Conservation (phyloP, 2,797 vertebrate species). For the Siniperca scherzeri region DNA sequence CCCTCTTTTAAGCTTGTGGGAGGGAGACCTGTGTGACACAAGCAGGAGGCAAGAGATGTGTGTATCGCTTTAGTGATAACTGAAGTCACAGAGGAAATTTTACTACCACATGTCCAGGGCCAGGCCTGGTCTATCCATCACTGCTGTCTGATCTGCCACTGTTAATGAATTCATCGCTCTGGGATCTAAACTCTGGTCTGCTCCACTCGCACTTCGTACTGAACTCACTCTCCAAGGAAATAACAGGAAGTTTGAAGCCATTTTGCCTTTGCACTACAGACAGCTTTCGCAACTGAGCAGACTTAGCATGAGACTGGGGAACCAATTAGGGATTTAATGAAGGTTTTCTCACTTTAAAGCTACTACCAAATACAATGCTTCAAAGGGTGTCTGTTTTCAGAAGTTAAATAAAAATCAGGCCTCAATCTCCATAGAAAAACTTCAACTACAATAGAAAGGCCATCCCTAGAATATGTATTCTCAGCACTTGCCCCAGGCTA, state of each 20-base stretch:
- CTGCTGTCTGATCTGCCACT: constrained; percentile 30
- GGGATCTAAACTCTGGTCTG: constrained; percentile 46
- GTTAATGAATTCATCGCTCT: constrained; percentile 35
- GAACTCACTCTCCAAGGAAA: constrained; percentile 16
- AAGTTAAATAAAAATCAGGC: not conserved
- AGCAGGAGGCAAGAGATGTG: constrained; percentile 15
- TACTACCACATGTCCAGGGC: constrained; percentile 12
- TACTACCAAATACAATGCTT: constrained; percentile 5
- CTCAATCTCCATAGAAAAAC: not conserved
- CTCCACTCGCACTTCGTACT: not conserved
- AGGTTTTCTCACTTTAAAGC: constrained; percentile 8
- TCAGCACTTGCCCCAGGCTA: not conserved
- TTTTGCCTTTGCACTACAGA: constrained; percentile 26
- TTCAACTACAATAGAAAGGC: not conserved
- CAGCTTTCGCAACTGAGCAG: constrained; percentile 4
- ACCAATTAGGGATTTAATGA: constrained; percentile 34
- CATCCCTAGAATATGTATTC: not conserved
- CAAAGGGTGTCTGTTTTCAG: constrained; percentile 10
- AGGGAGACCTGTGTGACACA: constrained; percentile 19
- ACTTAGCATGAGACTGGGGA: constrained; percentile 16
- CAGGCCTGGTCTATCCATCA: constrained; percentile 51
- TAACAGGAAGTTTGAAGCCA: constrained; percentile 25
- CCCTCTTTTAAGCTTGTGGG: constrained; percentile 4
- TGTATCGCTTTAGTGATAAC: not conserved
- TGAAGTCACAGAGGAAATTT: constrained; percentile 24